These are phyloP conservation scores for Abscondita cerata DNA, from an alignment of 2,888 invertebrate species.

Conservation along the genomic window DNA sequence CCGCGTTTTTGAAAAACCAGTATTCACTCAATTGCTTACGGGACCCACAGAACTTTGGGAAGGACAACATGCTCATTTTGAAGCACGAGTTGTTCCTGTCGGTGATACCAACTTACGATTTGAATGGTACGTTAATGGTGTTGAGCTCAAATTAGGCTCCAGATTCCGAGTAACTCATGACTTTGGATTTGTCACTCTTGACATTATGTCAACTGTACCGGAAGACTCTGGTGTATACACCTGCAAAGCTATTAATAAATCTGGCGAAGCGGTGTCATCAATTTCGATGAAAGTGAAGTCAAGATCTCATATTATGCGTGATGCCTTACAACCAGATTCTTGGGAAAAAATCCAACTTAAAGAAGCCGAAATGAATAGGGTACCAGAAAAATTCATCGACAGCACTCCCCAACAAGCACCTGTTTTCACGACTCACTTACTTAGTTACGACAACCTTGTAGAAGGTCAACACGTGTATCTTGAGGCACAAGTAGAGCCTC, in stretches of 20 bases:
- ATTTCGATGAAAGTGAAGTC: constrained; percentile 88
- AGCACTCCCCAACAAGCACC: constrained; percentile 89
- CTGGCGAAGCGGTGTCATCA: constrained; percentile 94
- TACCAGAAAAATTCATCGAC: constrained; percentile 87
- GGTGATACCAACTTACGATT: constrained; percentile 92
- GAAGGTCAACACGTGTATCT: constrained; percentile 88
- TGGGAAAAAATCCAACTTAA: constrained; percentile 92
- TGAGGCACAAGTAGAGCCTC: constrained; percentile 90
- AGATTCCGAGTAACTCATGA: constrained; percentile 91
- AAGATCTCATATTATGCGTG: constrained; percentile 80
- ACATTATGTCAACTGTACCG: constrained; percentile 85
- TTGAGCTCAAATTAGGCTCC: constrained; percentile 91
- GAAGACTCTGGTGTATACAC: constrained; percentile 93
- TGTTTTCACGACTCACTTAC: constrained; percentile 92
- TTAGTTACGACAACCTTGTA: constrained; percentile 80
- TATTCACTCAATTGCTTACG: constrained; percentile 86
- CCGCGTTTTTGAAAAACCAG: constrained; percentile 86
- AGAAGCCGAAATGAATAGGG: constrained; percentile 91
- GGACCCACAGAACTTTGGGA: constrained; percentile 92
- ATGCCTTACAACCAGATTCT: constrained; percentile 87
- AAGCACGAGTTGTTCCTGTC: constrained; percentile 90
- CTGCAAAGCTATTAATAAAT: constrained; percentile 92
- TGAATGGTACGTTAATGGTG: constrained; percentile 96
- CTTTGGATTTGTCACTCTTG: constrained; percentile 92
- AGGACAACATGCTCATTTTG: constrained; percentile 89